Base-by-base conservation (phyloP, 2,888 invertebrate genomes). In the Leistus spinibarbis region DNA sequence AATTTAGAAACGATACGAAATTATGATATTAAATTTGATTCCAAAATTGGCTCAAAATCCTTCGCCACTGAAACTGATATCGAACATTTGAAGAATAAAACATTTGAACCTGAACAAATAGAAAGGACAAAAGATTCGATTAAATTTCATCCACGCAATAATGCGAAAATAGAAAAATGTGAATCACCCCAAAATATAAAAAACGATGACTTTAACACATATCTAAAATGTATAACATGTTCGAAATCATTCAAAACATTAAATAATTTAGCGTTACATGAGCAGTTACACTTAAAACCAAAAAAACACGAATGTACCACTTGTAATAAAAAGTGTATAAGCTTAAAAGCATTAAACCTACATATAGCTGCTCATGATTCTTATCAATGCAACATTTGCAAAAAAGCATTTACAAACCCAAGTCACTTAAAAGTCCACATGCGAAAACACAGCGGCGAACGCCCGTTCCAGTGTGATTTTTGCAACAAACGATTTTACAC, bases 401-500 rank as follows among this genome's bases (percentile, higher is more conserved):
- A 19, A 7, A 69, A 68, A 40, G 62, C 40, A n/a, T 76, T 76
- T 22, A 22, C 66, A 27, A 75, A 76, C 62, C 27, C 66, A 23
- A 62, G 62, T 53, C 66, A 72, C 54, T 54, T 73, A 40, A 76
- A 76, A 69, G 57, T 66, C 17, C 77, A 78, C 69, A 66, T 75
- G 54, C 53, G 72, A 53, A 73, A 65, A 76, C 76, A 77, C 54
- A 66, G 54, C 13, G 69, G 69, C 13, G 74, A 76, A 19, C 64
- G 70, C 7, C 66, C 69, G 13, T 77, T 77, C 73, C 19, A 20
- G 16, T 79, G 80, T 27, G 71, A 78, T 16, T 56, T 77, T 56
- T 80, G 81, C 69, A 77, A 76, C 5, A 79, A 78, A 69, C 24
- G 65, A 27, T 80, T 80, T 77, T 68, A 57, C 17, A 65, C 76